phyloP scores from a whole-genome alignment of 1,140 invertebrate genomes.

The Phthorimaea operculella region DNA sequence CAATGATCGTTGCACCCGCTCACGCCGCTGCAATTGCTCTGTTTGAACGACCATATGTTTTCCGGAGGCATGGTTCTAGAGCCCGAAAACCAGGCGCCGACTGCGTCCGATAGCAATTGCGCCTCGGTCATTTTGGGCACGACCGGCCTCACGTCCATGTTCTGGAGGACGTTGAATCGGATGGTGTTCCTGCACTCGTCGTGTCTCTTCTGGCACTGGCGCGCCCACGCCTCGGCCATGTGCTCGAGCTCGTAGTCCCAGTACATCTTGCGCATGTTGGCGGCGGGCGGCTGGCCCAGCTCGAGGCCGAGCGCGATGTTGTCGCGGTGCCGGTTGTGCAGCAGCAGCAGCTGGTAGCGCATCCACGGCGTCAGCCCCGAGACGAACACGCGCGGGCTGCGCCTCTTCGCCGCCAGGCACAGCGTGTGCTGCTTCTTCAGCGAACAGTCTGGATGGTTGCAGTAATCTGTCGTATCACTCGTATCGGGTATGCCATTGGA shows the following conservation, averaged over 20 bases:
- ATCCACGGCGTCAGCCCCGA: constrained; percentile 59
- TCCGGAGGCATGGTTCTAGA: constrained; percentile 42
- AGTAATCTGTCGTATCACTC: constrained; percentile 23
- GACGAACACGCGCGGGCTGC: constrained; percentile 43
- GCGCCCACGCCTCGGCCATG: constrained; percentile 54
- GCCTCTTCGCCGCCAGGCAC: constrained; percentile 38
- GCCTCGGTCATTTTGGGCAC: constrained; percentile 47
- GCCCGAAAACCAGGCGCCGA: constrained; percentile 55
- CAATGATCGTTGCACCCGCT: constrained; percentile 52
- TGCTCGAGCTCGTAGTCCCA: constrained; percentile 58
- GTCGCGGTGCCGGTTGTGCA: constrained; percentile 55
- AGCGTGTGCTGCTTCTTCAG: constrained; percentile 51
- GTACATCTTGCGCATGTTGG: constrained; percentile 61
- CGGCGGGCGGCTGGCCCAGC: constrained; percentile 49
- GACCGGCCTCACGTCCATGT: constrained; percentile 53
- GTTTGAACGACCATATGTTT: constrained; percentile 46
- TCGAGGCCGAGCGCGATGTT: constrained; percentile 58
- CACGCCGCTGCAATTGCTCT: constrained; percentile 43
- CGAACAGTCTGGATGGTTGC: constrained; percentile 52
- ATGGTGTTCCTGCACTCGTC: constrained; percentile 58
- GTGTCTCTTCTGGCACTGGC: constrained; percentile 55
- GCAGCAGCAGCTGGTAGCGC: constrained; percentile 47
- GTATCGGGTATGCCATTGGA: background rate
- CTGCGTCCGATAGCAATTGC: constrained; percentile 48
- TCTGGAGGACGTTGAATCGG: constrained; percentile 53